Evolutionary conservation across 1,140 invertebrate species (phyloP).

Genomic region (Lanistes nyassanus): DNA sequence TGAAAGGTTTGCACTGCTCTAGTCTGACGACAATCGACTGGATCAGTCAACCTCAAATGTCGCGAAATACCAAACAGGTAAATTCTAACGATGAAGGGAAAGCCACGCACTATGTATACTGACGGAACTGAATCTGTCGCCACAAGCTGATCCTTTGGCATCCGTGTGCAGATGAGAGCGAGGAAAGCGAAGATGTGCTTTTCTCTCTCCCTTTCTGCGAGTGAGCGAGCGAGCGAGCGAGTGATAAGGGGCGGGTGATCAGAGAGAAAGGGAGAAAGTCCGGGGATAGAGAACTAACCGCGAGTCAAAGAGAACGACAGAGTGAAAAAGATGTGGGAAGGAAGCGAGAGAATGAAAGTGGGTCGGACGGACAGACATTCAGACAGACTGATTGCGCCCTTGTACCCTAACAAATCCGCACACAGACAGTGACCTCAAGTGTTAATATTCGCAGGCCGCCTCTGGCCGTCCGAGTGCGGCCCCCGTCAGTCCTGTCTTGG

Average conservation of each 20-base stretch:
- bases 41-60: background rate
- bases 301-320: background rate
- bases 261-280: too few relatives aligned
- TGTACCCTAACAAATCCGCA: background rate
- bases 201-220: too few relatives aligned
- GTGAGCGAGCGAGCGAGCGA: conserved; percentile 7
- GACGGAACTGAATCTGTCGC: too few relatives aligned
- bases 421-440: background rate
- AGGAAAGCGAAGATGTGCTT: conserved; percentile 1
- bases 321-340: background rate
- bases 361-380: background rate
- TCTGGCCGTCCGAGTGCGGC: background rate
- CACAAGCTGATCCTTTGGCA: too few relatives aligned
- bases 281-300: background rate
- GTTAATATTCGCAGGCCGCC: background rate
- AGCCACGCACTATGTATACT: too few relatives aligned
- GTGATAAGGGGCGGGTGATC: background rate
- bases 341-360: conserved; percentile 5
- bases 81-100: background rate
- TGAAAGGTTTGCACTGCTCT: too few relatives aligned
- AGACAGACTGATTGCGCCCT: conserved; percentile 4
- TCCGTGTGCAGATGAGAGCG: too few relatives aligned
- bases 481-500: background rate
- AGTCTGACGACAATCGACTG: too few relatives aligned
- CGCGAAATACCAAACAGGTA: background rate